Evolutionary conservation across 2,113 vertebrate genomes (phyloP).

Genomic region (Sminthopsis crassicaudata): DNA sequence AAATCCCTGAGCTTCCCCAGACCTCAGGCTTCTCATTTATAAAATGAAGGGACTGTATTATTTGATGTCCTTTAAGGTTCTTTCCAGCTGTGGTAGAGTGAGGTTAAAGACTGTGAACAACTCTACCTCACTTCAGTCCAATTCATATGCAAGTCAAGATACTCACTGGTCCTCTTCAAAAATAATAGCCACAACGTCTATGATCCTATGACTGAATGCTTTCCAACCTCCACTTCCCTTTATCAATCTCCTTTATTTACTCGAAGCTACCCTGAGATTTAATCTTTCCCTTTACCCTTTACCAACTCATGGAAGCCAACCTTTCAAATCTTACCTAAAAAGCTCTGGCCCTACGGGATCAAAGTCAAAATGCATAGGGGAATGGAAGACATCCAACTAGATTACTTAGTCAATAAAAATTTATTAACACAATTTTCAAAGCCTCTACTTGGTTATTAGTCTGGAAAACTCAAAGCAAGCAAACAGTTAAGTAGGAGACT

Average conservation of each 20-base stretch:
- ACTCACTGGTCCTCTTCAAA: not conserved
- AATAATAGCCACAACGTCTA: not conserved
- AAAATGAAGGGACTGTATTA: not conserved
- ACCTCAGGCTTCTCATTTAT: not conserved
- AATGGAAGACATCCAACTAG: slow-evolving; percentile 14
- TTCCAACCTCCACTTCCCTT: not conserved
- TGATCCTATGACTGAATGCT: not conserved
- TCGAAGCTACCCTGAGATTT: not conserved
- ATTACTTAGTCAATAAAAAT: not conserved
- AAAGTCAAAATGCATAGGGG: slow-evolving; percentile 3
- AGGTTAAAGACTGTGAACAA: not conserved
- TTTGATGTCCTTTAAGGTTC: not conserved
- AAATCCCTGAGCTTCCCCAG: not conserved
- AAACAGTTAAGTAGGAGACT: slow-evolving; percentile 12
- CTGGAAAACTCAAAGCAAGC: not conserved
- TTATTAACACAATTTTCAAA: not conserved
- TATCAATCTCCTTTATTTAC: not conserved
- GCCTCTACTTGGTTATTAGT: not conserved
- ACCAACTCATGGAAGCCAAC: not conserved
- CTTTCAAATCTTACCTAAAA: not conserved
- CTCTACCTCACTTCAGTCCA: not conserved
- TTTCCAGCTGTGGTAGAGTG: not conserved
- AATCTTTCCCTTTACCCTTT: not conserved
- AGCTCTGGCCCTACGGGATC: slow-evolving; percentile 18
- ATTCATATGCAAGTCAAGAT: not conserved